Percentiles rank a stretch among this genome's conserved stretches.
phyloP scores from a whole-genome alignment of 2,113 vertebrate species.

The Mesembrinibis cayennensis region DNA sequence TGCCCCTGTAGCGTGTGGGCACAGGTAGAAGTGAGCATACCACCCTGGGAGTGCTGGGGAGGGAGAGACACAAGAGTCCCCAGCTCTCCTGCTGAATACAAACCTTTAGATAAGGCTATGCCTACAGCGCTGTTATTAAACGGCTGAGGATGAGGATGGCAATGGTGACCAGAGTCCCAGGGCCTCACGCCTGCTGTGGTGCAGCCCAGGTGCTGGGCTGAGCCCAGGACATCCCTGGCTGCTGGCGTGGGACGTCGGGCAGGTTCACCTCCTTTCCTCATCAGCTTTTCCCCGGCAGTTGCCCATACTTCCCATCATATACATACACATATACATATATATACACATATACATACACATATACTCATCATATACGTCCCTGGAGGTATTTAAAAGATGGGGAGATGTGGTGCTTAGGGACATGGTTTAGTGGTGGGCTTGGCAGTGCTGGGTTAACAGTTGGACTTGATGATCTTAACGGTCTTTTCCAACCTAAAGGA shows the following conservation, averaged over 20 bases:
- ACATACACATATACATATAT: no score
- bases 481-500: no score
- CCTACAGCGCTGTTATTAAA: background rate
- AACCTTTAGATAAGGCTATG: background rate
- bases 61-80: no score
- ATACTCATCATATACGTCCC: no score
- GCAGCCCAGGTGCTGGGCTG: background rate
- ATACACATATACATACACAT: no score
- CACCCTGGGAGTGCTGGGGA: background rate
- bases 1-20: background rate
- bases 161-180: background rate
- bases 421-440: no score
- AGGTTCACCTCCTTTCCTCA: background rate
- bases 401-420: no score
- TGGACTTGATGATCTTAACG: no score
- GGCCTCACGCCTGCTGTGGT: rapidly evolving
- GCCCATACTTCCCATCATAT: no score
- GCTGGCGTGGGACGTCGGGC: background rate
- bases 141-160: no score
- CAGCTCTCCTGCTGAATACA: background rate
- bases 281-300: background rate
- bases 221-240: background rate
- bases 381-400: no score
- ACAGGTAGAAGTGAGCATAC: background rate
- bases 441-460: no score